These are phyloP conservation scores for Tipula vernalis DNA, from an alignment of 2,888 invertebrate genomes.

Conservation along the genomic window DNA sequence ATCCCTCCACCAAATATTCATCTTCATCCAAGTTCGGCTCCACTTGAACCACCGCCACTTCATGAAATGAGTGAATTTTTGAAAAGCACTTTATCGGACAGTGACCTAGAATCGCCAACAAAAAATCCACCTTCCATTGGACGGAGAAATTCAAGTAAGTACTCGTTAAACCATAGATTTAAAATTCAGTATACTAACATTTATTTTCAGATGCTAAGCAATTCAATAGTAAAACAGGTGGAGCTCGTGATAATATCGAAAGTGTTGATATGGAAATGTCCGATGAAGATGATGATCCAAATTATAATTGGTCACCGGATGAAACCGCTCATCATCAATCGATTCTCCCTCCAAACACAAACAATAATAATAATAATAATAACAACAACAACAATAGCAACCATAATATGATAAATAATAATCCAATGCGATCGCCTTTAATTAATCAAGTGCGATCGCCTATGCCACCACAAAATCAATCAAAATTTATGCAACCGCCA, in stretches of 20 bases:
- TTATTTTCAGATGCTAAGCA: slow-evolving; percentile 5
- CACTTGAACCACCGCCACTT: slow-evolving; percentile 19
- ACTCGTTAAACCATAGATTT: background rate
- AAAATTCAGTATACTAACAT: background rate
- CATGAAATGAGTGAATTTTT: slow-evolving; percentile 12
- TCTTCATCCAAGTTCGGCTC: slow-evolving; percentile 18
- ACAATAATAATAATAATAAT: background rate
- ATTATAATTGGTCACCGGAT: slow-evolving; percentile 18
- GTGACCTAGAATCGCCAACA: background rate
- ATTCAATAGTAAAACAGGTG: background rate
- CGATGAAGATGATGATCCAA: slow-evolving; percentile 50
- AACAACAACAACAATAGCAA: background rate
- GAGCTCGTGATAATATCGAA: slow-evolving; percentile 50
- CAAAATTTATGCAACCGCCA: background rate
- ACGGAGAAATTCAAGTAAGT: background rate
- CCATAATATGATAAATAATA: background rate
- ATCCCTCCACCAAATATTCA: slow-evolving; percentile 18
- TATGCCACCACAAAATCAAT: background rate
- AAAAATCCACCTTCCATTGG: background rate
- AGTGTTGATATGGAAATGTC: slow-evolving; percentile 81
- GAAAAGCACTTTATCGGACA: background rate
- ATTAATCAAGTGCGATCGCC: background rate
- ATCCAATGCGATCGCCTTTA: background rate
- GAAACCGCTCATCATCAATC: background rate
- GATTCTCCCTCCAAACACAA: background rate